Evolutionary conservation across 2,113 vertebrate species (phyloP), one percentile per base, ranked within the genome.

Genomic region (Pseudorectes ferrugineus): DNA sequence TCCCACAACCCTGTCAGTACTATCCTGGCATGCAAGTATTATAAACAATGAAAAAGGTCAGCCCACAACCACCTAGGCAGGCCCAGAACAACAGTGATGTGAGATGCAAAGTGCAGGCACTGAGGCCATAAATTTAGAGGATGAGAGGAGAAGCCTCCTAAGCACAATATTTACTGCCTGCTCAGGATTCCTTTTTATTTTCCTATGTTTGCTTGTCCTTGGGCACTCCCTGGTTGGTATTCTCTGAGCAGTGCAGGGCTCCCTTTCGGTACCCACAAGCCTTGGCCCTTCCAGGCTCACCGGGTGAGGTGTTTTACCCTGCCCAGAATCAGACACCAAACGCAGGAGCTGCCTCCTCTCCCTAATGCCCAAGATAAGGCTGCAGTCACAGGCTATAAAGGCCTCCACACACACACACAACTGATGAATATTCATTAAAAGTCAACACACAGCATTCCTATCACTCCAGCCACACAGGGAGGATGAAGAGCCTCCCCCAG

Each of bases 141-240:
- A 94, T 85, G 70, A 95, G 66, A 95, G 85, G 20, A 82, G 58
- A 96, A 95, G 62, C 58, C 58, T 94, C 86, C 63, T 33, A 87
- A 91, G 58, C 40, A 70, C 77, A 95, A 70, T 93, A 94, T 97
- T 97, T 95, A 95, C 89, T 87, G 84, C 86, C 91, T 89, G 6
- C 77, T 95, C 95, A 79, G 54, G 79, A 95, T 92, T 95, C 80
- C 83, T 95, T 92, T 91, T 82, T 76, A 79, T 89, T 91, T 87
- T 79, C 58, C 22, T 46, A 13, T 8, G 42, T 89, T 89, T 94
- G 58, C 38, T 89, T 82, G 95, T 91, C 96, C 96, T 97, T 96
- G 95, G 89, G 72, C 48, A 49, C 49, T 88, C 70, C 84, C 66
- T 91, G 58, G 31, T 89, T 89, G 88, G 38, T 51, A 92, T 94